Evolutionary conservation across 2,113 vertebrate genomes (phyloP).

Genomic region (Piprites chloris): DNA sequence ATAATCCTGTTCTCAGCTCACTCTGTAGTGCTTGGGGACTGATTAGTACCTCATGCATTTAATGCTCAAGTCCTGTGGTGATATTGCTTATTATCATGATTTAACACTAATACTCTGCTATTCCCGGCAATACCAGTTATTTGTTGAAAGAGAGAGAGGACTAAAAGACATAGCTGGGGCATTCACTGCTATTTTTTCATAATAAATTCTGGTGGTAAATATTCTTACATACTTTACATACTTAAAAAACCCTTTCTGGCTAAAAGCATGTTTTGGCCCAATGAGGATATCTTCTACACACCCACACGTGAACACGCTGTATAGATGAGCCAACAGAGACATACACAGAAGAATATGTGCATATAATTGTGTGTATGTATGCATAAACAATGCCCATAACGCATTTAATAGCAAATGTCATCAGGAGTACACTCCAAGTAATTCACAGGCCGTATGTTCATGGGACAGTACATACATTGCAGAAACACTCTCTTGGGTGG

Average conservation of each 20-base stretch:
- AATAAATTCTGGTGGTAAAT: neutral
- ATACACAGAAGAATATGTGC: neutral
- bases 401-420: neutral
- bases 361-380: neutral
- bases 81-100: conserved; percentile 2
- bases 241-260: neutral
- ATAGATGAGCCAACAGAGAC: neutral
- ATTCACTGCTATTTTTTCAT: neutral
- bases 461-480: neutral
- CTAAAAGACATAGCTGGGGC: neutral
- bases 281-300: neutral
- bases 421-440: neutral
- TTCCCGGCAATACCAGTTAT: neutral
- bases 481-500: neutral
- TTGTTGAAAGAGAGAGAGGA: neutral
- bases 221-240: neutral
- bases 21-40: neutral
- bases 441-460: neutral
- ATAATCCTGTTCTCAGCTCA: conserved; percentile 3
- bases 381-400: neutral
- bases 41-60: conserved; percentile 10
- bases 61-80: neutral
- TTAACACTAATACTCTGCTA: conserved; percentile 16
- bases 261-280: neutral
- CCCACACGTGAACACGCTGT: neutral